phyloP scores from a whole-genome alignment of 2,797 vertebrate species.

The Gadopsis marmoratus region DNA sequence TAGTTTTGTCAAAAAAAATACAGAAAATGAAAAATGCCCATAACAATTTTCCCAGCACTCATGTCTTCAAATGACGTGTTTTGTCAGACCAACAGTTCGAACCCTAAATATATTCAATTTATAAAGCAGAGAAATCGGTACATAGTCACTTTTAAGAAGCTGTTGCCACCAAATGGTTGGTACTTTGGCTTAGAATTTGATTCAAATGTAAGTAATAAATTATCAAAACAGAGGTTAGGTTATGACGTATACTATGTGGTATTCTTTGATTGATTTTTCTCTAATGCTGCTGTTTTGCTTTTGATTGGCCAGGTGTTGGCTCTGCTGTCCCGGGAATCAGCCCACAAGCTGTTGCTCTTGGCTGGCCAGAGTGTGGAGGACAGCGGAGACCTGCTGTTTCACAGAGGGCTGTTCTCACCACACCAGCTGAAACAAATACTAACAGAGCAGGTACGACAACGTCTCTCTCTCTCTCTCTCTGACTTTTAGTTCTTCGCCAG shows the following conservation, averaged over 20 bases:
- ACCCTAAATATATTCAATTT: background rate
- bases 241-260: background rate
- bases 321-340: constrained; percentile 88
- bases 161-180: background rate
- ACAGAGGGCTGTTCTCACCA: constrained; percentile 90
- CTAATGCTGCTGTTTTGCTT: too few relatives aligned
- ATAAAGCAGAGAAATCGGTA: background rate
- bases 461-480: fast-evolving
- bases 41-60: background rate
- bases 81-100: background rate
- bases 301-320: constrained; percentile 84
- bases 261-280: background rate
- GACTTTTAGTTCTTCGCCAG: background rate
- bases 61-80: background rate
- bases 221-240: background rate
- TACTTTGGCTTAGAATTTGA: background rate
- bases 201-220: background rate
- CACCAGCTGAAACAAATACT: constrained; percentile 91
- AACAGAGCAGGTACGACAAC: constrained; percentile 86
- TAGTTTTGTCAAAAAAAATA: background rate
- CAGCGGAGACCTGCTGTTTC: constrained; percentile 91
- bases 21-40: background rate
- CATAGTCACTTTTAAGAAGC: background rate
- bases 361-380: constrained; percentile 92
- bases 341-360: constrained; percentile 92